Evolutionary conservation across 2,888 invertebrate genomes (phyloP).

Genomic region (Lymantria monacha): DNA sequence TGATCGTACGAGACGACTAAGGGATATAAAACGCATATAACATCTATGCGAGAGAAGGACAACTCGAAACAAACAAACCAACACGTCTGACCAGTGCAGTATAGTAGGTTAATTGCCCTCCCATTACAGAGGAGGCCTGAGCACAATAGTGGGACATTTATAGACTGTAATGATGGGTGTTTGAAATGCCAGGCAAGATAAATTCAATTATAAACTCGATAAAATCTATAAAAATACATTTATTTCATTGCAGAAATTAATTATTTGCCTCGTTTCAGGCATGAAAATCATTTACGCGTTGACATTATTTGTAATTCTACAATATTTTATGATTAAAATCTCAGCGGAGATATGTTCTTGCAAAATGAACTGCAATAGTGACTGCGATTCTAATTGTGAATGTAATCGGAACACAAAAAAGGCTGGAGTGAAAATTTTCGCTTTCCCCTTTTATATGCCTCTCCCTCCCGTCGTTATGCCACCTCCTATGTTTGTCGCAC

Average conservation of each 20-base stretch:
- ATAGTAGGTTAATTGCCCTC: too few species aligned
- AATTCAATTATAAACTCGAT: too few species aligned
- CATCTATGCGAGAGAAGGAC: too few species aligned
- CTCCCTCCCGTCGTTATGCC: background rate
- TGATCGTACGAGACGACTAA: too few species aligned
- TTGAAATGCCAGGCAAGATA: too few species aligned
- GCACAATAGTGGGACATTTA: too few species aligned
- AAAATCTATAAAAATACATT: too few species aligned
- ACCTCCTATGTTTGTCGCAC: background rate
- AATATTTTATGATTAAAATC: background rate
- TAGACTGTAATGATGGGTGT: too few species aligned
- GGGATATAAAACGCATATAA: too few species aligned
- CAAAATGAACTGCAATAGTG: background rate
- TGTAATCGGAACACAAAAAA: background rate
- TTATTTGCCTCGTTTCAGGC: background rate
- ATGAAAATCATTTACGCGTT: slow-evolving; percentile 2
- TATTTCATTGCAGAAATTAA: background rate
- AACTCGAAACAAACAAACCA: too few species aligned
- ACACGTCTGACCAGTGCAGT: too few species aligned
- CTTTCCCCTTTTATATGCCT: slow-evolving; percentile 24
- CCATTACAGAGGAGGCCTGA: too few species aligned
- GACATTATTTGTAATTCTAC: slow-evolving; percentile 1
- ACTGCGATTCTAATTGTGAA: background rate
- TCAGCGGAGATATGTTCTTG: background rate
- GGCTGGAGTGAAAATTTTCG: slow-evolving; percentile 5